phyloP scores from a whole-genome alignment of 1,140 invertebrate genomes.

The Polypedilum vanderplanki region DNA sequence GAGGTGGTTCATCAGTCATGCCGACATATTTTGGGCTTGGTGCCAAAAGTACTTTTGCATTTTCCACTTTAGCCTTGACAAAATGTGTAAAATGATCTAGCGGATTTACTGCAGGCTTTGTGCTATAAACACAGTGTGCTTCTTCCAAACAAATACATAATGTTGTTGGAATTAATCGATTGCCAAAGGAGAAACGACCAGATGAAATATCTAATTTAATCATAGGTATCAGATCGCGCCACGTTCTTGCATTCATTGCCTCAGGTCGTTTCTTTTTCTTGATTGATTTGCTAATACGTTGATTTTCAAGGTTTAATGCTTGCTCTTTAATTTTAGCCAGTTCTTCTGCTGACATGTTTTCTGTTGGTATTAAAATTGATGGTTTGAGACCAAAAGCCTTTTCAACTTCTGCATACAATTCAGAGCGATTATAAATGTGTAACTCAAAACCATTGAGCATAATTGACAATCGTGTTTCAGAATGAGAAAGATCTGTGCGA shows the following conservation, averaged over 20 bases:
- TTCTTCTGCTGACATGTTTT: constrained; percentile 38
- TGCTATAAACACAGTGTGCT: constrained; percentile 90
- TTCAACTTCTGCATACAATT: constrained; percentile 81
- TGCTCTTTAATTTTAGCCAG: constrained; percentile 46
- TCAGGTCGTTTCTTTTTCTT: constrained; percentile 60
- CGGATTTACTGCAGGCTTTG: constrained; percentile 85
- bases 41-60: constrained; percentile 88
- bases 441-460: constrained; percentile 94
- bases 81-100: constrained; percentile 96
- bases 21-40: constrained; percentile 91
- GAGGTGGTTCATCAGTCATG: constrained; percentile 87
- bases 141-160: constrained; percentile 90
- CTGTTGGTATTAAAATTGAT: constrained; percentile 57
- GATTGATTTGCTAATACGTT: constrained; percentile 45
- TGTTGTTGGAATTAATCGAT: constrained; percentile 87
- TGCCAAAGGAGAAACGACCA: constrained; percentile 94
- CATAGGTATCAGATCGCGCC: constrained; percentile 94
- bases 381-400: constrained; percentile 80
- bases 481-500: constrained; percentile 85
- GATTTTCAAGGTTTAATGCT: constrained; percentile 54
- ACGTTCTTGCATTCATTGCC: constrained; percentile 73
- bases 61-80: constrained; percentile 89
- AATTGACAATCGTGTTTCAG: constrained; percentile 85
- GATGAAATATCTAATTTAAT: constrained; percentile 91
- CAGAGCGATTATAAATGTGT: constrained; percentile 91